A percentile compares a stretch with the other conserved stretches of the same genome.
phyloP scores from a whole-genome alignment of 2,888 invertebrate genomes.

The Scaptomyza caliginosa region DNA sequence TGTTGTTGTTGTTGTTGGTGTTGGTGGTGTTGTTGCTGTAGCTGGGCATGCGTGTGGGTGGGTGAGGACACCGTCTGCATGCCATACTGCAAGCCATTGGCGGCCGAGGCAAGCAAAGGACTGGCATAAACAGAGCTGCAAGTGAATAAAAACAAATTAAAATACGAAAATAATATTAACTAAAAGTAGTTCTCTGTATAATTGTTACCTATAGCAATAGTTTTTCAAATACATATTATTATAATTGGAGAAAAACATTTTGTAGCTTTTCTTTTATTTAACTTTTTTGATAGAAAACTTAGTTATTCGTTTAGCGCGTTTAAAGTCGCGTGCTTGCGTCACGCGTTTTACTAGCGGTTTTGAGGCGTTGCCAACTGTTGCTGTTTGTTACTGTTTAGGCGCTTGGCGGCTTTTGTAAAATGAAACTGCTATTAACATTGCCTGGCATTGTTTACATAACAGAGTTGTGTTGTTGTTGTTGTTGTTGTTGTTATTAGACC shows the following conservation, averaged over 20 bases:
- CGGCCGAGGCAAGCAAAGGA: slow-evolving; percentile 80
- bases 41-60: slow-evolving; percentile 57
- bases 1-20: slow-evolving; percentile 29
- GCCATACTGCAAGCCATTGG: slow-evolving; percentile 82
- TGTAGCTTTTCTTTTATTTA: neutral
- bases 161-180: neutral
- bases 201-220: slow-evolving; percentile 80
- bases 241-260: slow-evolving; percentile 81
- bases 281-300: neutral
- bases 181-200: neutral
- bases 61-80: slow-evolving; percentile 65
- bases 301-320: slow-evolving; percentile 13
- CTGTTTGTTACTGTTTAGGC: slow-evolving; percentile 30
- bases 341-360: slow-evolving; percentile 44
- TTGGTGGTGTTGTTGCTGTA: slow-evolving; percentile 60
- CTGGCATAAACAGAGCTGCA: slow-evolving; percentile 83
- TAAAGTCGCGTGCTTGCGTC: slow-evolving; percentile 24
- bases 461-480: slow-evolving; percentile 21
- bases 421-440: slow-evolving; percentile 57
- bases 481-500: slow-evolving; percentile 46
- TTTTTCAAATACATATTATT: slow-evolving; percentile 82
- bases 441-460: slow-evolving; percentile 52
- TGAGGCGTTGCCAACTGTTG: slow-evolving; percentile 14
- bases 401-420: slow-evolving; percentile 31
- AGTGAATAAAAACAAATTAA: slow-evolving; percentile 3